Evolutionary conservation across 2,113 vertebrate species (phyloP).

Genomic region (Fukomys damarensis): DNA sequence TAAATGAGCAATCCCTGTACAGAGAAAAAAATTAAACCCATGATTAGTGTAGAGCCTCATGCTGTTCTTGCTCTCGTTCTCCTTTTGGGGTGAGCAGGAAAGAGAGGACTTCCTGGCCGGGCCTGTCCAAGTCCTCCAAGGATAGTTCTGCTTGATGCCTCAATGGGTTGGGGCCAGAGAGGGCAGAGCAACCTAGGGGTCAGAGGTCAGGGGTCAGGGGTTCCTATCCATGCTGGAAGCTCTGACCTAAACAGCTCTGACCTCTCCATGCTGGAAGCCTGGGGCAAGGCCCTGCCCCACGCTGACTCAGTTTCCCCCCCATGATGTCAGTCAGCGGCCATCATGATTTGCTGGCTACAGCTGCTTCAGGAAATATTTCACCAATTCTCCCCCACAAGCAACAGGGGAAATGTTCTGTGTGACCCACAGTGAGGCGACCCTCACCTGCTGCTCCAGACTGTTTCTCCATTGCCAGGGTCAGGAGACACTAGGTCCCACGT

Average conservation of each 20-base stretch:
- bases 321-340: background rate
- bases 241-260: background rate
- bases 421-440: background rate
- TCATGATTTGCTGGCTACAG: background rate
- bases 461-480: background rate
- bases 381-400: background rate
- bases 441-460: background rate
- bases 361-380: background rate
- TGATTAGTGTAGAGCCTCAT: background rate
- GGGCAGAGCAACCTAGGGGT: background rate
- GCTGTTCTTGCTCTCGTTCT: background rate
- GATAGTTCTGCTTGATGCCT: background rate
- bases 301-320: background rate
- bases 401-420: background rate
- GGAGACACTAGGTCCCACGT: background rate
- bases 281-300: background rate
- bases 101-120: background rate
- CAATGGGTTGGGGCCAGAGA: background rate
- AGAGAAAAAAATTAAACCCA: background rate
- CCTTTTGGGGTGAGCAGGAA: background rate
- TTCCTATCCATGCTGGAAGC: background rate
- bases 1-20: background rate
- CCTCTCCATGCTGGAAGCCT: background rate
- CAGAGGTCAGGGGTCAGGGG: background rate
- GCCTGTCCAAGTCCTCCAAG: background rate